A percentile compares a stretch with the other conserved stretches of the same genome.
phyloP scores from a whole-genome alignment of 2,113 vertebrate species.

The Puntigrus tetrazona region DNA sequence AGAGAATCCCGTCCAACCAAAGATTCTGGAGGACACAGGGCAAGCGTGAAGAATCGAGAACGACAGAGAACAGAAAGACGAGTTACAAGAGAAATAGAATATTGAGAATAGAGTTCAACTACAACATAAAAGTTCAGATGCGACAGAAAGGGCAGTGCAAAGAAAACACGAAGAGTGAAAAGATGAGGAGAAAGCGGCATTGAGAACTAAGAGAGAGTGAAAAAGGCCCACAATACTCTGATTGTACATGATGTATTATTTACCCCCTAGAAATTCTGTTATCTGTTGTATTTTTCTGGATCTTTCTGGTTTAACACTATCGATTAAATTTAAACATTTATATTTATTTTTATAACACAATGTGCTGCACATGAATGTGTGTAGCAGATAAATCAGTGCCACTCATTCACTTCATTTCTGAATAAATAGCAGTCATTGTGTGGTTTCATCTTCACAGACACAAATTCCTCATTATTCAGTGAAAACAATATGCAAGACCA shows the following conservation, averaged over 20 bases:
- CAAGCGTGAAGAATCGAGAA: neutral
- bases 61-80: neutral
- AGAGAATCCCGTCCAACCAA: constrained; percentile 88
- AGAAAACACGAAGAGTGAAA: neutral
- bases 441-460: neutral
- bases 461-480: neutral
- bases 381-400: neutral
- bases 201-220: neutral
- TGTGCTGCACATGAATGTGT: neutral
- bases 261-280: too few relatives aligned
- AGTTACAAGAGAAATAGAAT: neutral
- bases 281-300: too few relatives aligned
- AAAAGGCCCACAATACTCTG: neutral
- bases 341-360: neutral
- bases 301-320: too few relatives aligned
- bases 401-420: neutral
- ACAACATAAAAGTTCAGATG: neutral
- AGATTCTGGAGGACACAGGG: constrained; percentile 80
- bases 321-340: neutral
- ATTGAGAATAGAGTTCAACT: neutral
- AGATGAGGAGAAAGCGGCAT: neutral
- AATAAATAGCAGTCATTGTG: neutral
- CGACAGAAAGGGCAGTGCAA: neutral
- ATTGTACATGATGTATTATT: neutral
- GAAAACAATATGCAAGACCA: neutral